These are phyloP conservation scores for Melipona beecheii DNA, from an alignment of 2,888 invertebrate genomes.

Conservation along the genomic window DNA sequence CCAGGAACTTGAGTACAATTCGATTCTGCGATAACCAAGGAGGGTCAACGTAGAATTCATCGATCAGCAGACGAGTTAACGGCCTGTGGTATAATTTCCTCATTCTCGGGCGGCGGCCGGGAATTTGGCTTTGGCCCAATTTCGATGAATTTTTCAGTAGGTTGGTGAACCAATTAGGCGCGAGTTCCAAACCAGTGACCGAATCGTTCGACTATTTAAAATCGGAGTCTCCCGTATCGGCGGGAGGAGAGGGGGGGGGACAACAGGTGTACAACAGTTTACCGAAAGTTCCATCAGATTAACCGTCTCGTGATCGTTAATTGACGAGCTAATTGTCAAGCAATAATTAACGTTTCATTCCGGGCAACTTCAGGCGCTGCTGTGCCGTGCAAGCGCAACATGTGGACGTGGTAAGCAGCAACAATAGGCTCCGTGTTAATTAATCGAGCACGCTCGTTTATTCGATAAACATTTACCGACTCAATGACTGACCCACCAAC, in stretches of 20 bases:
- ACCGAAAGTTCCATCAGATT: slow-evolving; percentile 14
- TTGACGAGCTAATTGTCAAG: slow-evolving; percentile 35
- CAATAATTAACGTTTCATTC: slow-evolving; percentile 51
- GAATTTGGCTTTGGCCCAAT: slow-evolving; percentile 3
- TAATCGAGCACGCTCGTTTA: slow-evolving; percentile 46
- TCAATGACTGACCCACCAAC: background rate
- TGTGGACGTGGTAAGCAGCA: slow-evolving; percentile 25
- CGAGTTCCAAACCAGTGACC: slow-evolving; percentile 2
- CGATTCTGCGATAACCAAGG: background rate
- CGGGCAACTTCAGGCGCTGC: background rate
- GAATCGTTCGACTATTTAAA: slow-evolving; percentile 9
- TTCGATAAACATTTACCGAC: slow-evolving; percentile 52
- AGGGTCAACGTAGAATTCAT: background rate
- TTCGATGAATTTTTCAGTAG: slow-evolving; percentile 37
- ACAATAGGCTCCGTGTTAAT: slow-evolving; percentile 42
- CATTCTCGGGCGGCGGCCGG: background rate
- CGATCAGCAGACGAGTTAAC: background rate
- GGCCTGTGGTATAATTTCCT: background rate
- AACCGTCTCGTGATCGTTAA: slow-evolving; percentile 47
- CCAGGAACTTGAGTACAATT: background rate
- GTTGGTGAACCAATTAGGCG: slow-evolving; percentile 17
- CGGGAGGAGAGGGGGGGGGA: background rate
- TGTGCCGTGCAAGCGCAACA: slow-evolving; percentile 32
- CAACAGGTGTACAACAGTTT: slow-evolving; percentile 1
- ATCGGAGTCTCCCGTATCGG: background rate